Conservation (phyloP, 2,797 vertebrate genomes). For the Acrossocheilus wenchowensis region DNA sequence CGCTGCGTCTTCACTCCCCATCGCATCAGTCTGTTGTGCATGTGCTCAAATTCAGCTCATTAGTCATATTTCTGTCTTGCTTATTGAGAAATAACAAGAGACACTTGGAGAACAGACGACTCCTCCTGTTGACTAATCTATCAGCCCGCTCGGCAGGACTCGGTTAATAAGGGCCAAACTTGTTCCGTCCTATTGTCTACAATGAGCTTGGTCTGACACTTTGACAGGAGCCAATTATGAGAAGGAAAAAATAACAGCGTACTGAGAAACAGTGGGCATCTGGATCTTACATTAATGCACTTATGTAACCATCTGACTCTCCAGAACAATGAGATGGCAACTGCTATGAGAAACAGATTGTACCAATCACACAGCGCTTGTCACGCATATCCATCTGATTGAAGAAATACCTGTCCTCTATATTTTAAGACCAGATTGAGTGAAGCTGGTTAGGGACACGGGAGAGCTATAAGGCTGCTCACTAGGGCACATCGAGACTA, state of each 20-base stretch:
- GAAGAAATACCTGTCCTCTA: slow-evolving; percentile 20
- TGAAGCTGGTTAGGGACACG: background rate
- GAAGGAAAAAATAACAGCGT: slow-evolving; percentile 69
- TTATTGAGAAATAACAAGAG: slow-evolving; percentile 70
- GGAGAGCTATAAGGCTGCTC: background rate
- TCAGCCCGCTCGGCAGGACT: slow-evolving; percentile 74
- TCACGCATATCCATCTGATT: background rate
- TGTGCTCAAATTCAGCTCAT: slow-evolving; percentile 34
- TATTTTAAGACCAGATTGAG: background rate
- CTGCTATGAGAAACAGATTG: slow-evolving; percentile 20
- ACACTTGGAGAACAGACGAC: slow-evolving; percentile 53
- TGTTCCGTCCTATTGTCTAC: slow-evolving; percentile 77
- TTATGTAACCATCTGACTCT: slow-evolving; percentile 44
- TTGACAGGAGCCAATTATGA: slow-evolving; percentile 83
- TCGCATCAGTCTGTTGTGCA: background rate
- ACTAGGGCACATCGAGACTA: slow-evolving; percentile 5
- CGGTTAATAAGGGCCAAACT: slow-evolving; percentile 79
- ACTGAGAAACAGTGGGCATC: slow-evolving; percentile 55
- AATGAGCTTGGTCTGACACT: slow-evolving; percentile 79
- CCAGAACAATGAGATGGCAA: slow-evolving; percentile 41
- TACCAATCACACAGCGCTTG: slow-evolving; percentile 19
- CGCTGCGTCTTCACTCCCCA: background rate
- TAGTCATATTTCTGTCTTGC: slow-evolving; percentile 52
- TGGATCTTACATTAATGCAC: slow-evolving; percentile 69
- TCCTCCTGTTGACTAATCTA: slow-evolving; percentile 66